These are phyloP conservation scores for Athene cunicularia DNA, from an alignment of 2,113 vertebrate species.

Conservation along the genomic window DNA sequence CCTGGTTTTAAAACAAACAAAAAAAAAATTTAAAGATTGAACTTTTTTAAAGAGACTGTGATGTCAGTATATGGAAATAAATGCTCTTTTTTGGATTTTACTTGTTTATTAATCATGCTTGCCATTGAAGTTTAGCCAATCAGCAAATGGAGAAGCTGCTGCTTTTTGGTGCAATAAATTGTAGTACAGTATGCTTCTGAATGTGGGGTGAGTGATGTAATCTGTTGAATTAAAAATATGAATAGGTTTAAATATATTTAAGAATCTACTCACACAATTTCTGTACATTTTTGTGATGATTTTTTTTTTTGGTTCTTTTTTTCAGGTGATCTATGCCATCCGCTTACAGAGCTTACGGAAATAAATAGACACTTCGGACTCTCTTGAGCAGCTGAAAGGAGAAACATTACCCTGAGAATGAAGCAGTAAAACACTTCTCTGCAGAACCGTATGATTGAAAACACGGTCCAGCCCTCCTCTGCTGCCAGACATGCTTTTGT, in stretches of 20 bases:
- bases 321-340: constrained; percentile 65
- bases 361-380: not conserved
- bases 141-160: not conserved
- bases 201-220: fast-evolving
- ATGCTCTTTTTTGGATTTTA: not conserved
- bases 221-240: not conserved
- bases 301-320: constrained; percentile 5
- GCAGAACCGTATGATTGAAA: constrained; percentile 60
- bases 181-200: not conserved
- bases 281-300: constrained; percentile 10
- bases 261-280: not conserved
- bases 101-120: constrained; percentile 1
- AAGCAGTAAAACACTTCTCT: constrained; percentile 36
- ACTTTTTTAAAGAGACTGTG: not conserved
- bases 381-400: not conserved
- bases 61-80: not conserved
- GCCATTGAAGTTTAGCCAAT: not conserved
- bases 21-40: not conserved
- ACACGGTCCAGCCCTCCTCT: not conserved
- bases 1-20: constrained; percentile 20
- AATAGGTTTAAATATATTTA: not conserved
- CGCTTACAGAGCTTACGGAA: not conserved
- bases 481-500: not conserved
- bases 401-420: constrained; percentile 10
- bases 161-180: not conserved